A percentile compares a stretch with the other conserved stretches of the same genome.
phyloP scores from a whole-genome alignment of 53 echinoderm and acorn worm genomes.

The Hippasteria phrygiana region DNA sequence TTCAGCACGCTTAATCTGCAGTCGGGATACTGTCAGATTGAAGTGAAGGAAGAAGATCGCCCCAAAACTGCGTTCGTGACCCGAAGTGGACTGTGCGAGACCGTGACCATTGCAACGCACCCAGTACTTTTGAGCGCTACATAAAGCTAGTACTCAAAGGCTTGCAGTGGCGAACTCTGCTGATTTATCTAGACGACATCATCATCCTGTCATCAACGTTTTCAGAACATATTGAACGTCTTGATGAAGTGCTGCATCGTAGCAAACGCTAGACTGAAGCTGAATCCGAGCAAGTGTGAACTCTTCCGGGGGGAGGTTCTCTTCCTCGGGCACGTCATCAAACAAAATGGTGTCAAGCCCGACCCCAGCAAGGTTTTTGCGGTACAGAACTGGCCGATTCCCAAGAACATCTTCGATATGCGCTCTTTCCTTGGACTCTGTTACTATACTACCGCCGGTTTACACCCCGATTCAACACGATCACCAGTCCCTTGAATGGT shows the following conservation, averaged over 20 bases:
- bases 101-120: conserved; percentile 72
- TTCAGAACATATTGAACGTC: conserved; percentile 48
- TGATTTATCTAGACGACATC: conserved; percentile 73
- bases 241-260: conserved; percentile 54
- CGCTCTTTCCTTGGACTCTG: conserved; percentile 68
- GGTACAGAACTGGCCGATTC: conserved; percentile 42
- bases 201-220: conserved; percentile 64
- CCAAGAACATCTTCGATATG: conserved; percentile 7
- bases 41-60: conserved; percentile 64
- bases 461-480: conserved; percentile 17
- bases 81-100: conserved; percentile 72
- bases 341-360: conserved; percentile 24
- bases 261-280: no score
- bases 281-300: conserved; percentile 12
- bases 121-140: conserved; percentile 65
- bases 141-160: conserved; percentile 70
- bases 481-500: conserved; percentile 44
- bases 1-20: conserved; percentile 75
- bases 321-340: conserved; percentile 53
- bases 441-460: conserved; percentile 58
- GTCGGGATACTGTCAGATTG: conserved; percentile 80
- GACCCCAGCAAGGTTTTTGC: conserved; percentile 42
- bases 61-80: conserved; percentile 77
- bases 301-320: conserved; percentile 31
- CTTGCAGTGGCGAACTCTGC: conserved; percentile 73